A percentile compares a stretch with the other conserved stretches of the same genome.
Conservation (phyloP, 2,113 vertebrate species). For the Tonatia bakeri region DNA sequence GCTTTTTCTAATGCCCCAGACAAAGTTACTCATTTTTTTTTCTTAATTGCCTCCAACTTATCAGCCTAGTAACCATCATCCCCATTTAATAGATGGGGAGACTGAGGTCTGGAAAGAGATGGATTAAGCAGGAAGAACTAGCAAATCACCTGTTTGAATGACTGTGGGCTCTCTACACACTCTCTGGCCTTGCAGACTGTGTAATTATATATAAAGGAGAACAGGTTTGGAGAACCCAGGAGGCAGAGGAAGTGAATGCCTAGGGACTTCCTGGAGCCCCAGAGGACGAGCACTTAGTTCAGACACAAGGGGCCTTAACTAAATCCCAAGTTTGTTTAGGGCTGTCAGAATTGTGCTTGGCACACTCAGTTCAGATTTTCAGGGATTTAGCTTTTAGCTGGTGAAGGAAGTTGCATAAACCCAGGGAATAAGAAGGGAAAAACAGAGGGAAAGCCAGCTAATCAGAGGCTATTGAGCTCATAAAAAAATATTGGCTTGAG, state of each 20-base stretch:
- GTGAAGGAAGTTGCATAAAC: constrained; percentile 25
- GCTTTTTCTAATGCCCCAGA: not conserved
- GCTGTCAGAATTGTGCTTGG: constrained; percentile 1
- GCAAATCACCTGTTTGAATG: not conserved
- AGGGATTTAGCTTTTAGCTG: constrained; percentile 42
- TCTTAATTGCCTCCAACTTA: not conserved
- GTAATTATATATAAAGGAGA: not conserved
- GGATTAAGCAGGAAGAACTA: not conserved
- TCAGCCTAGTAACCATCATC: not conserved
- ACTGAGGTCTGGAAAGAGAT: not conserved
- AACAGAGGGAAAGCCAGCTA: constrained; percentile 11
- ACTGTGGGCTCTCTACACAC: not conserved
- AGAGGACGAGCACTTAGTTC: not conserved
- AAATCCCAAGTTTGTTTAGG: constrained; percentile 14
- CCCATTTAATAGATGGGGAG: not conserved
- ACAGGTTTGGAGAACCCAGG: not conserved
- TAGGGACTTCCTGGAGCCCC: not conserved
- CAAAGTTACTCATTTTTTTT: not conserved
- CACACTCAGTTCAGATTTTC: not conserved
- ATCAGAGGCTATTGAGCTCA: constrained; percentile 42
- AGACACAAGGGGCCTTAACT: constrained; percentile 7
- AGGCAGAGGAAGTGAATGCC: not conserved
- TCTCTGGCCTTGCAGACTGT: not conserved
- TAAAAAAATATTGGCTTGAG: constrained; percentile 18
- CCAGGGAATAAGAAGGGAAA: not conserved